Base-by-base conservation (phyloP, 2,113 vertebrate genomes). In the Etheostoma spectabile region DNA sequence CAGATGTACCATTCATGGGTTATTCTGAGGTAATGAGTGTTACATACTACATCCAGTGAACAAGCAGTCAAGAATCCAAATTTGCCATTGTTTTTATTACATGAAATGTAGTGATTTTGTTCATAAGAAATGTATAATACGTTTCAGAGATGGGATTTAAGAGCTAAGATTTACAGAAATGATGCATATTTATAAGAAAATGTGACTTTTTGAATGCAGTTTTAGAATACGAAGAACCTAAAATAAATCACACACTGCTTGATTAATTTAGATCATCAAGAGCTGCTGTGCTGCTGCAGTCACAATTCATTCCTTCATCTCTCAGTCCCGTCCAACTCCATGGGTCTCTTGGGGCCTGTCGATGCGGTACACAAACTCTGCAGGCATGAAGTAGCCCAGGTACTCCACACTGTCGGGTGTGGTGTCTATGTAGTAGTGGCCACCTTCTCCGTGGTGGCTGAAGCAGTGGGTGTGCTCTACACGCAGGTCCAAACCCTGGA, bases 391-490 rank as follows among this genome's bases (percentile, higher is more conserved):
- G 88, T 99, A 99, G 3, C 97, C 98, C 77, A 96, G 84, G 86
- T 99, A 99, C 73, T 97, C 95, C 88, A 97, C 97, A 0, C 56
- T 93, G 42, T 98, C 96, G 0, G 98, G 98, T 0, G 97, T 99
- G 18, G 96, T 99, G 89, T 99, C 98, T 6, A 91, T 95, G 80
- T 99, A 98, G 94, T 98, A 99, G 91, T 99, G 97, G 0, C 98
- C 98, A 1, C 98, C 98, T 89, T 99, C 96, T 45, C 98, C 97
- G 0, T 99, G 97, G 52, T 96, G 96, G 91, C 98, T 99, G 88
- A 99, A 99, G 19, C 96, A 96, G 80, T 99, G 98, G 0, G 97
- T 99, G 87, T 99, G 98, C 86, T 99, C 98, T 84, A 99, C 51
- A 0, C 98, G 96, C 68, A 99, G 91, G 45, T 99, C 98, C 38